A percentile compares a stretch with the other conserved stretches of the same genome.
Conservation (phyloP, 2,113 vertebrate species). For the Lophotis ruficrista region DNA sequence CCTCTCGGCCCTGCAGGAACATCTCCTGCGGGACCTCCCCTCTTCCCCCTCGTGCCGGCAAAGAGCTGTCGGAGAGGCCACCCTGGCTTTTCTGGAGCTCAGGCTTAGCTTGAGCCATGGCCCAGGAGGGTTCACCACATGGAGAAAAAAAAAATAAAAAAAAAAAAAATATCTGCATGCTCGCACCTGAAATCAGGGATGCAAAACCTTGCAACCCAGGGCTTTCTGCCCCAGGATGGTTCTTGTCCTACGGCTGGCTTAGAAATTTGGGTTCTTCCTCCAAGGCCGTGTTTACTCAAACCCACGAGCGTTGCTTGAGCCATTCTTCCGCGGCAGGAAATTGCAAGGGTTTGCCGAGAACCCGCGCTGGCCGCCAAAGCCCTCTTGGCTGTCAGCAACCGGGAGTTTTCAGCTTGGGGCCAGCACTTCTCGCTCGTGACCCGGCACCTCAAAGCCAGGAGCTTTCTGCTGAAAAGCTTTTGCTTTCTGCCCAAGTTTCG, state of each 20-base stretch:
- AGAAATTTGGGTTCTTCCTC: background rate
- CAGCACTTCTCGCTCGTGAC: conserved; percentile 52
- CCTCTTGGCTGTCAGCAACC: conserved; percentile 37
- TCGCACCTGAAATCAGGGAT: background rate
- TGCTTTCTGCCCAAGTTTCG: conserved; percentile 48
- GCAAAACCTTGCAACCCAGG: background rate
- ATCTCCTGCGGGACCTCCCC: background rate
- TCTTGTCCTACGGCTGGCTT: background rate
- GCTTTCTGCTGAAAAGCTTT: conserved; percentile 41
- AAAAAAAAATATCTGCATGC: background rate
- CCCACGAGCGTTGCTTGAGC: background rate
- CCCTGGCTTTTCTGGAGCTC: background rate
- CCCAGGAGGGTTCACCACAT: background rate
- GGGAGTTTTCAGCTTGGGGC: conserved; percentile 32
- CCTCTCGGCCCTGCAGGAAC: background rate
- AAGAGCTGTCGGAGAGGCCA: background rate
- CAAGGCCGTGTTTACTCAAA: background rate
- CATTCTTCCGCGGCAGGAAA: background rate
- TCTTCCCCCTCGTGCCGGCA: background rate
- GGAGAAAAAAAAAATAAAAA: background rate
- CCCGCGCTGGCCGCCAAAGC: conserved; percentile 13
- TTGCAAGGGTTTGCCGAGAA: background rate
- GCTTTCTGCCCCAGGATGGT: background rate
- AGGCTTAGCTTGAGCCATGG: background rate
- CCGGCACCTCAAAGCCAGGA: conserved; percentile 31